Base-by-base conservation (phyloP, 2,113 vertebrate genomes). In the Phoenicopterus ruber region DNA sequence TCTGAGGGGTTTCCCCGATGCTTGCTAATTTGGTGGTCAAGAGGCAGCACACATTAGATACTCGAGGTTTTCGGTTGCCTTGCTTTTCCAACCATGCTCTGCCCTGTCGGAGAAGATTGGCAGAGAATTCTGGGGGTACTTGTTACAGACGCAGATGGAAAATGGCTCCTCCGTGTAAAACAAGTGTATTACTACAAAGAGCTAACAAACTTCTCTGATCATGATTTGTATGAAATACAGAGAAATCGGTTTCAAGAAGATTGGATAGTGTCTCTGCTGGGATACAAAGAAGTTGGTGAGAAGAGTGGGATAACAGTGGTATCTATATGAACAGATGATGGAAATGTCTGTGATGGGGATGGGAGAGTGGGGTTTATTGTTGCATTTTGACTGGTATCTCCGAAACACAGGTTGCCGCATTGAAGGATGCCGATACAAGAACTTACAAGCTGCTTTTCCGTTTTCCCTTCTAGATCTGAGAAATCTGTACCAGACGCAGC, bases 401-500 rank as follows among this genome's bases (percentile, higher is more conserved):
- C 7, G 1, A 55, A 42, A 42, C 34, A 14, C 9, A 34, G 78
- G 52, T 52, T 44, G 17, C 70, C 34, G 71, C 31, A 9, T 9
- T 36, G 47, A 38, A 55, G 61, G 58, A 10, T 29, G 28, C 29
- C 4, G 11, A 44, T 19, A 13, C 14, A 29, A 76, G 50, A 66
- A 34, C 10, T 42, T 34, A 1, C 2, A n/a, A 44, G 44, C n/a
- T 59, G 61, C 36, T 70, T 80, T 72, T 65, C 69, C 36, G 8
- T 34, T 52, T 69, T 65, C 55, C 31, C 20, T 42, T 50, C n/a
- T 73, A 62, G 44, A 40, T 52, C 78, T 71, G 89, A 96, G 91
- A 93, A 95, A 78, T 88, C 36, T 82, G 87, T 88, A 59, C 86
- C 92, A 34, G 79, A 34, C 47, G 94, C 86, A 93, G 88, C 80